Conservation (phyloP, 2,797 vertebrate species). For the Intellagama lesueurii region DNA sequence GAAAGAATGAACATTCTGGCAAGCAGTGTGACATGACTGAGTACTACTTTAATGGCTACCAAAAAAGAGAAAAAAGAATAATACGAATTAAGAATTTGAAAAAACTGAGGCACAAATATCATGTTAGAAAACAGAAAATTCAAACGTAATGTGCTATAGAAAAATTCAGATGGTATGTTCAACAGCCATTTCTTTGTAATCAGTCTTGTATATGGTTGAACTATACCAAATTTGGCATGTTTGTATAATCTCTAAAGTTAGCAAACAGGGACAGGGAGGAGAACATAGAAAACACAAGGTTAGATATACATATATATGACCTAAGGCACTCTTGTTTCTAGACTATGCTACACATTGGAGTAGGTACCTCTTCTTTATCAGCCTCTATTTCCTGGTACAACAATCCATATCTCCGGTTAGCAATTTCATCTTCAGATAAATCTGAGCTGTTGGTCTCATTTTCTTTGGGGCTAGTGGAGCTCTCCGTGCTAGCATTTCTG, state of each 20-base stretch:
- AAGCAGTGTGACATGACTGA: constrained; percentile 46
- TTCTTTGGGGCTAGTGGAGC: constrained; percentile 84
- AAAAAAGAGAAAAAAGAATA: constrained; percentile 59
- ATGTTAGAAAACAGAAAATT: constrained; percentile 24
- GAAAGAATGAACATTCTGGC: constrained; percentile 52
- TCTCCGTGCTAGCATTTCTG: constrained; percentile 78
- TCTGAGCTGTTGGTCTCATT: constrained; percentile 90
- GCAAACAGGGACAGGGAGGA: constrained; percentile 54
- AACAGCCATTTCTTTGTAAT: constrained; percentile 49
- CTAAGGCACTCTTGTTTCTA: constrained; percentile 78
- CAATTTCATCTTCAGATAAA: constrained; percentile 97
- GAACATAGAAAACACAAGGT: constrained; percentile 71
- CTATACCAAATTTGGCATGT: constrained; percentile 61
- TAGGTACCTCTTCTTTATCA: constrained; percentile 95
- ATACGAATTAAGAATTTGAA: background rate
- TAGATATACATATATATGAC: constrained; percentile 66
- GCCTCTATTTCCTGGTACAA: constrained; percentile 94
- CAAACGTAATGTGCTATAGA: background rate
- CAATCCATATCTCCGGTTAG: constrained; percentile 94
- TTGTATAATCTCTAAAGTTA: constrained; percentile 47
- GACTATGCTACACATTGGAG: constrained; percentile 84
- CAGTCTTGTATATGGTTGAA: constrained; percentile 70
- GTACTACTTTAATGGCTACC: constrained; percentile 69
- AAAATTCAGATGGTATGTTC: background rate
- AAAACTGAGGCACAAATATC: constrained; percentile 14